A percentile compares a stretch with the other conserved stretches of the same genome.
These are phyloP conservation scores for Philereme vetulata DNA, from an alignment of 2,888 invertebrate species.

Conservation along the genomic window DNA sequence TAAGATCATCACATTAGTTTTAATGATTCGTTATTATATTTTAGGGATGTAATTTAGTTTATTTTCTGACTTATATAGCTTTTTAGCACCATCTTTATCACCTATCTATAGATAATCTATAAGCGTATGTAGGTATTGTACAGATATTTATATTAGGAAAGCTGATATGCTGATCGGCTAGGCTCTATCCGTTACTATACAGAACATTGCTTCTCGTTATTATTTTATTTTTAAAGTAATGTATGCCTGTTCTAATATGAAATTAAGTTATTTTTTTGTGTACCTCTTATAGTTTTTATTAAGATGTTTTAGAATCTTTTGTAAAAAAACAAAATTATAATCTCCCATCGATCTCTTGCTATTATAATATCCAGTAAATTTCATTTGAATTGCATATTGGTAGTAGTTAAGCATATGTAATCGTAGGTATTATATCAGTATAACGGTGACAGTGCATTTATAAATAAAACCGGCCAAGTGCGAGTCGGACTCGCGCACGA, in stretches of 20 bases:
- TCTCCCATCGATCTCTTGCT: conserved; percentile 12
- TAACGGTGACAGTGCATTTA: neutral
- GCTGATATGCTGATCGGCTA: conserved; percentile 56
- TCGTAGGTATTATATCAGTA: conserved; percentile 1
- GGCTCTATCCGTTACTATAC: conserved; percentile 54
- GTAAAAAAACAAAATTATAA: conserved; percentile 6
- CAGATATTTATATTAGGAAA: conserved; percentile 46
- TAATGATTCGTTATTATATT: conserved; percentile 27
- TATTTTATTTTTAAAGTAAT: conserved; percentile 33
- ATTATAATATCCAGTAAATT: neutral
- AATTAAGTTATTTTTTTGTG: conserved; percentile 64
- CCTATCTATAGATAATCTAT: conserved; percentile 61
- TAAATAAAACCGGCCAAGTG: no score
- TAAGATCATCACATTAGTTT: conserved; percentile 35
- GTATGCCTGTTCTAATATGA: conserved; percentile 39
- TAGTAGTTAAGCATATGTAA: conserved; percentile 4
- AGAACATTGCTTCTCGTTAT: conserved; percentile 59
- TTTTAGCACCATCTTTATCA: conserved; percentile 40
- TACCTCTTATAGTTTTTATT: conserved; percentile 66
- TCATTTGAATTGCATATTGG: conserved; percentile 1
- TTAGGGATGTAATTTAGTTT: conserved; percentile 16
- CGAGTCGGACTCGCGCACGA: no score
- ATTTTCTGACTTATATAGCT: conserved; percentile 20
- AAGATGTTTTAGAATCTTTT: conserved; percentile 67
- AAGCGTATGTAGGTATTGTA: conserved; percentile 56